Conservation (phyloP, 2,797 vertebrate genomes). For the Carapus acus region DNA sequence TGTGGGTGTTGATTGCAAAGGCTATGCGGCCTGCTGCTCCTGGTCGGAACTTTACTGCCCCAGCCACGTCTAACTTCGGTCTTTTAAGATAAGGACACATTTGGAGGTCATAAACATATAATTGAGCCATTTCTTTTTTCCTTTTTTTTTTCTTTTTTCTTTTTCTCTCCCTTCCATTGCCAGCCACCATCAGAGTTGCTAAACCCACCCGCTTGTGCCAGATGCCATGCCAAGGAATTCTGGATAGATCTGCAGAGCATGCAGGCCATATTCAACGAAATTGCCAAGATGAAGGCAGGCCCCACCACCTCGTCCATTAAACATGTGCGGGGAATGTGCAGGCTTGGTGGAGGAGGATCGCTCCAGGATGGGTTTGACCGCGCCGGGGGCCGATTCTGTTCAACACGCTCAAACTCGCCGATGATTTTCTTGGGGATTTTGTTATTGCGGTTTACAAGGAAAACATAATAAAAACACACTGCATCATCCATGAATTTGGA, state of each 20-base stretch:
- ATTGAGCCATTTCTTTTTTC: conserved; percentile 41
- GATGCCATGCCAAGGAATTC: conserved; percentile 41
- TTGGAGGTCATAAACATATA: conserved; percentile 53
- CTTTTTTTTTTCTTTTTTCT: conserved; percentile 40
- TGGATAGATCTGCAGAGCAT: conserved; percentile 27
- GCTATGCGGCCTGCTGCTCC: conserved; percentile 48
- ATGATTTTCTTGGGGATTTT: conserved; percentile 53
- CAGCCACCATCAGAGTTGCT: conserved; percentile 41
- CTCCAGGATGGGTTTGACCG: conserved; percentile 35
- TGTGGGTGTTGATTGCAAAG: conserved; percentile 34
- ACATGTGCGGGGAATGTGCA: conserved; percentile 26
- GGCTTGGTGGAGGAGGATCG: conserved; percentile 23
- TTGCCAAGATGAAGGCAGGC: conserved; percentile 32
- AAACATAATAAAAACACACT: conserved; percentile 39
- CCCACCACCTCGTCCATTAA: conserved; percentile 36
- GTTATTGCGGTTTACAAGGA: conserved; percentile 35
- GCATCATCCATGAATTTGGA: conserved; percentile 48
- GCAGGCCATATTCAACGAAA: conserved; percentile 34
- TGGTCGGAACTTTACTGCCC: conserved; percentile 19
- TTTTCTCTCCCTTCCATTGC: background rate
- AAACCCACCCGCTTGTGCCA: conserved; percentile 48
- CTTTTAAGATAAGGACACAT: conserved; percentile 48
- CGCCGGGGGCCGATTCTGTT: conserved; percentile 32
- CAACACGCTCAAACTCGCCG: conserved; percentile 36
- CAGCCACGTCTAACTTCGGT: conserved; percentile 48